phyloP scores from a whole-genome alignment of 1,140 invertebrate genomes.

The Chionoecetes opilio region DNA sequence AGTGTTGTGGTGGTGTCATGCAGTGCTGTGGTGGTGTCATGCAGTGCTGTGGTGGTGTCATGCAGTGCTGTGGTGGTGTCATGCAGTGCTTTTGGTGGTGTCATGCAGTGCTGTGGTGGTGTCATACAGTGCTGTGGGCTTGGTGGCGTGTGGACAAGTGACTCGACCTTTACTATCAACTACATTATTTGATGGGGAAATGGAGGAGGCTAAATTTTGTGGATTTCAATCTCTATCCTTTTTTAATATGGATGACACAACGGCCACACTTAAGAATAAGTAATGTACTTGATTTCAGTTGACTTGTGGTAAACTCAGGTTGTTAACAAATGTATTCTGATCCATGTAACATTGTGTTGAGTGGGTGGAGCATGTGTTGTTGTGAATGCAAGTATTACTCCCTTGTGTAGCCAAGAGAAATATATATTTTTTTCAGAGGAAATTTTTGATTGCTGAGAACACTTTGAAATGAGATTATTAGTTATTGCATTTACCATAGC shows the following conservation, averaged over 20 bases:
- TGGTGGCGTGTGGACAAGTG: background rate
- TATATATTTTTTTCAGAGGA: slow-evolving; percentile 10
- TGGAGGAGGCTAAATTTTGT: background rate
- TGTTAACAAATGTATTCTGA: background rate
- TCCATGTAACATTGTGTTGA: background rate
- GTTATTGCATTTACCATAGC: slow-evolving; percentile 54
- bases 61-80: too few relatives aligned
- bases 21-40: too few relatives aligned
- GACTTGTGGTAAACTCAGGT: background rate
- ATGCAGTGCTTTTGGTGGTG: too few relatives aligned
- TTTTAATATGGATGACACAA: background rate
- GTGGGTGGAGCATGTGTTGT: background rate
- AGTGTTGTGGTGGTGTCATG: too few relatives aligned
- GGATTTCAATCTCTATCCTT: background rate
- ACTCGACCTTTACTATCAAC: background rate
- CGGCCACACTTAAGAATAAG: background rate
- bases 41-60: too few relatives aligned
- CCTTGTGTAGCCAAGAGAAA: background rate
- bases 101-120: background rate
- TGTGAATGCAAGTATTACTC: slow-evolving; percentile 35
- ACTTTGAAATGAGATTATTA: background rate
- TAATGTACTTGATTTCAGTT: background rate
- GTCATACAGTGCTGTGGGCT: too few relatives aligned
- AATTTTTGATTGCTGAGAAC: background rate
- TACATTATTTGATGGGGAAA: background rate